phyloP scores from a whole-genome alignment of 64 coral and sea anemone species.

The Hydrozoanthus tunicans region DNA sequence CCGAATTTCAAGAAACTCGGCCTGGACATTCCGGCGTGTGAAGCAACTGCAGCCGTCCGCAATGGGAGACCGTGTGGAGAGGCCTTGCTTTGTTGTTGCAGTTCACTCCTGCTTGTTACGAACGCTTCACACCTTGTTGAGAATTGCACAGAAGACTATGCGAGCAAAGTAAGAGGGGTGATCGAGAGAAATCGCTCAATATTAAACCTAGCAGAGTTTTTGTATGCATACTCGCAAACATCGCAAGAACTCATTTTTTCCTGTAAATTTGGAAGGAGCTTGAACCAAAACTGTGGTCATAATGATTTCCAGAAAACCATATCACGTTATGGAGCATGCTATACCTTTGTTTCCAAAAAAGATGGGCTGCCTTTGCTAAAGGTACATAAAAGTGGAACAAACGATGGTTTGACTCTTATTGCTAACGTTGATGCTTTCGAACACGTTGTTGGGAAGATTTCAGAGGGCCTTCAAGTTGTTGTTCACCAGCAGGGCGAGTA shows the following conservation, averaged over 20 bases:
- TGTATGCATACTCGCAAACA: conserved; percentile 18
- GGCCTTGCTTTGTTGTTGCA: conserved; percentile 12
- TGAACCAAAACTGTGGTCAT: neutral
- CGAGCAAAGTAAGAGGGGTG: neutral
- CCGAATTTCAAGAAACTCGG: conserved; percentile 13
- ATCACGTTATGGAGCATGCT: neutral
- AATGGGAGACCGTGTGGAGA: conserved; percentile 10
- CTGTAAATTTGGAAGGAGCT: neutral
- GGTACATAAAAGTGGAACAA: neutral
- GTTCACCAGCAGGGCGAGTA: conserved; percentile 10
- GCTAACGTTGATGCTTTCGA: neutral
- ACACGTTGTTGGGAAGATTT: neutral
- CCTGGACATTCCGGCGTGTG: neutral
- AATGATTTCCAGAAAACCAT: neutral
- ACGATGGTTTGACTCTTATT: neutral
- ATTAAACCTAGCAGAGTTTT: neutral
- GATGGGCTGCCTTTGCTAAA: neutral
- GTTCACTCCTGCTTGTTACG: neutral
- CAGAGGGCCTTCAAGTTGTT: neutral
- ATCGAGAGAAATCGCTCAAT: neutral
- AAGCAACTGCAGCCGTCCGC: neutral
- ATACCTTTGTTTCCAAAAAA: neutral
- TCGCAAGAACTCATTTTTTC: neutral
- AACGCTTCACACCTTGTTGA: neutral
- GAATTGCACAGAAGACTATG: conserved; percentile 8